phyloP scores from a whole-genome alignment of 2,797 vertebrate species.

The Pangasius djambal region DNA sequence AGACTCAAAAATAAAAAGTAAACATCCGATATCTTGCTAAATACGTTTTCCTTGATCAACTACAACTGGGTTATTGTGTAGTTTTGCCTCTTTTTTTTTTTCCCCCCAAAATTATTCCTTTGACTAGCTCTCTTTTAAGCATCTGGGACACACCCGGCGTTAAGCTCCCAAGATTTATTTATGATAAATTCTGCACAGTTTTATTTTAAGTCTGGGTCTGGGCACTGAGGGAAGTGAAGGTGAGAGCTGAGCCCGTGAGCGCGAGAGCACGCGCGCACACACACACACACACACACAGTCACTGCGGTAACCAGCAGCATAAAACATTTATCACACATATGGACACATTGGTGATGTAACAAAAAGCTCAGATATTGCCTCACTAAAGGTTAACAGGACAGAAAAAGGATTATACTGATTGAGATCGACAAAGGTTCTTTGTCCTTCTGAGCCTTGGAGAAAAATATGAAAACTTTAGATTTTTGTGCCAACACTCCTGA shows the following conservation, averaged over 20 bases:
- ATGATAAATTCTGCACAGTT: not conserved
- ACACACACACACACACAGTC: not conserved
- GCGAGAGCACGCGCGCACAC: not conserved
- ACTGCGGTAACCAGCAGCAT: not conserved
- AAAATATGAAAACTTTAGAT: conserved; percentile 16
- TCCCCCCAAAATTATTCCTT: not conserved
- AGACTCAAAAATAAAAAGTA: not conserved
- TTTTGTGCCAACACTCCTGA: conserved; percentile 23
- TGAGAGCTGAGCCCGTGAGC: not conserved
- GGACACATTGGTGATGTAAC: not conserved
- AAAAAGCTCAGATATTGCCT: not conserved
- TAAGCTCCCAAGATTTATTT: not conserved
- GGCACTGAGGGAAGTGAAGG: not conserved
- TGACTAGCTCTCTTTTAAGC: not conserved
- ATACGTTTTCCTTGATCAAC: not conserved
- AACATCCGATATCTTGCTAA: not conserved
- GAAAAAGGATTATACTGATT: conserved; percentile 5
- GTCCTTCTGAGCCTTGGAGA: conserved; percentile 17
- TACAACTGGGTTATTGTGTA: not conserved
- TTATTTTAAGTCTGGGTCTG: conserved; percentile 16
- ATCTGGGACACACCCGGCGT: not conserved
- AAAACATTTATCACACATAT: conserved; percentile 20
- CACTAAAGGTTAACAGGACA: conserved; percentile 17
- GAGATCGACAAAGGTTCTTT: not conserved
- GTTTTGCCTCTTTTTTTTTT: not conserved